Evolutionary conservation across 1,140 invertebrate genomes (phyloP), one percentile per base, ranked within the genome.

Genomic region (Wiebesia pumilae): DNA sequence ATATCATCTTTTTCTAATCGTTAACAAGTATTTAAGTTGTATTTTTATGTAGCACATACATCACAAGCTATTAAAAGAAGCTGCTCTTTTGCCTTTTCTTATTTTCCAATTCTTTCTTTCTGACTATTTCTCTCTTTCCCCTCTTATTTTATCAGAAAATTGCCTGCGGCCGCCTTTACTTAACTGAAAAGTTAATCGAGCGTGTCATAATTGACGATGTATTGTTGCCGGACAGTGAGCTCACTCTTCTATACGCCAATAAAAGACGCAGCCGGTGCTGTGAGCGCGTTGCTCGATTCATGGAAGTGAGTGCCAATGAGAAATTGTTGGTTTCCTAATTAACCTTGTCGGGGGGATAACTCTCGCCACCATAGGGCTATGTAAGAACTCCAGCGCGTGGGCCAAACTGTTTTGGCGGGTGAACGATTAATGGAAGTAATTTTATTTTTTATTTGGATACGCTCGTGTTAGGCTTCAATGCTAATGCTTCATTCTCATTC

Each of bases 131-230:
- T 40, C 69, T 40, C 24, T 47, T 88, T 84, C 75, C 87, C 51
- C 84, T 78, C 81, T 85, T 87, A 82, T 81, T 85, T 85, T 89
- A 87, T 90, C 90, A 91, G 91, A 90, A 92, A 92, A 92, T 92
- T 91, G 89, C 87, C 69, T 89, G 87, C 65, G 83, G 83, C 75
- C 69, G 38, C 43, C 80, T 77, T 38, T 77, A 81, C 85, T 79
- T 89, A 88, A 90, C 88, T 89, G 90, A 90, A 91, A 91, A 90
- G 71, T 87, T 89, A 86, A 83, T 89, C 87, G 85, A 89, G 88
- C 91, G 89, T 90, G 87, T 84, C 81, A 69, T 87, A 85, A 84
- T 89, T 51, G 75, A 82, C 79, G 80, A 81, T 83, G 75, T 67
- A 88, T 85, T 58, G 83, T 69, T 87, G 33, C 35, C 24, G 16